phyloP scores from a whole-genome alignment of 1,140 invertebrate genomes.

The Parapsyche elsis region DNA sequence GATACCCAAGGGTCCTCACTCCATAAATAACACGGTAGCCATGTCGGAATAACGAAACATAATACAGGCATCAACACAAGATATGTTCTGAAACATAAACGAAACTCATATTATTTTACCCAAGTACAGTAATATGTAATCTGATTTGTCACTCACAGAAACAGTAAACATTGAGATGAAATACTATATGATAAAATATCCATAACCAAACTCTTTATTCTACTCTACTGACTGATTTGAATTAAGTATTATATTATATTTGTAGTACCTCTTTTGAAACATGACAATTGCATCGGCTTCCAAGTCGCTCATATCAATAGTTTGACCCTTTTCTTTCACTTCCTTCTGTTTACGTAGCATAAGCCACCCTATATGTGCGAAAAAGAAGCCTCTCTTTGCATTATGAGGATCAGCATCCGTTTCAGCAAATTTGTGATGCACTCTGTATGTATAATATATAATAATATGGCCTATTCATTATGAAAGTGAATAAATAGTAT shows the following conservation, averaged over 20 bases:
- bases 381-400: slow-evolving; percentile 73
- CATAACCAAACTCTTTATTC: neutral
- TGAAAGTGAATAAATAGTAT: neutral
- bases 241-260: neutral
- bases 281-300: slow-evolving; percentile 75
- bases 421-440: slow-evolving; percentile 76
- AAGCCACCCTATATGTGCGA: slow-evolving; percentile 75
- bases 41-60: slow-evolving; percentile 79
- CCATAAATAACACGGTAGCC: slow-evolving; percentile 68
- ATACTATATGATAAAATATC: neutral
- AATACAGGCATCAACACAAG: slow-evolving; percentile 72
- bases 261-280: slow-evolving; percentile 74
- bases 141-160: too few species aligned
- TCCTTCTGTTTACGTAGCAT: slow-evolving; percentile 71
- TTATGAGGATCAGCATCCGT: slow-evolving; percentile 78
- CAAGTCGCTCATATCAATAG: slow-evolving; percentile 78
- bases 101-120: too few species aligned
- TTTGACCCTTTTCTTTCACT: slow-evolving; percentile 74
- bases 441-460: slow-evolving; percentile 57
- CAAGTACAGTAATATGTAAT: too few species aligned
- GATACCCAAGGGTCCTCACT: slow-evolving; percentile 42
- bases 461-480: slow-evolving; percentile 62
- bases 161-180: neutral
- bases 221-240: neutral
- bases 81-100: slow-evolving; percentile 67